phyloP scores from a whole-genome alignment of 2,797 vertebrate genomes.

The Tenualosa thibaudeaui region DNA sequence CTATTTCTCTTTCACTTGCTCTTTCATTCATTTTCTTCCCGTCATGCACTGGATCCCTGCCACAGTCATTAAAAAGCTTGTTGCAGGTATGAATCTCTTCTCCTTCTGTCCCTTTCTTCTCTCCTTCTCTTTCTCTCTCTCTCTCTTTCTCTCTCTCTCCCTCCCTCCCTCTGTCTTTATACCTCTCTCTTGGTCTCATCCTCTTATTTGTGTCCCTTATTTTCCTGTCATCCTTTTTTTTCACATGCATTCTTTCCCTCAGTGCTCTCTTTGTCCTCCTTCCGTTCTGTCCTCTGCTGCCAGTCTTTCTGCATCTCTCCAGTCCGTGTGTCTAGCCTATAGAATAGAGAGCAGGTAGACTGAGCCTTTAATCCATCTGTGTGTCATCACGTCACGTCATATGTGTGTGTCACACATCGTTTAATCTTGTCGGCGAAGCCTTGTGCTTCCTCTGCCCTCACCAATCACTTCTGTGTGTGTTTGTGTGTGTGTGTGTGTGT shows the following conservation, averaged over 20 bases:
- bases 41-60: constrained; percentile 66
- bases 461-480: neutral
- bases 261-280: neutral
- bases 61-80: constrained; percentile 84
- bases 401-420: neutral
- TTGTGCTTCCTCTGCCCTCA: neutral
- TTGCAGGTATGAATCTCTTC: constrained; percentile 75
- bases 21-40: constrained; percentile 29
- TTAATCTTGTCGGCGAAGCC: neutral
- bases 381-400: neutral
- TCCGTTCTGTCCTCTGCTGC: neutral
- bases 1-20: constrained; percentile 55
- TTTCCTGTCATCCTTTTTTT: neutral
- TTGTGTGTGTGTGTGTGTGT: neutral
- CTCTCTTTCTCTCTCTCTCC: neutral
- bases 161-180: neutral
- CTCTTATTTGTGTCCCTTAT: neutral
- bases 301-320: neutral
- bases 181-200: neutral
- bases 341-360: neutral
- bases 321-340: neutral
- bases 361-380: neutral
- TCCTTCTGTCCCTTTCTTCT: constrained; percentile 33
- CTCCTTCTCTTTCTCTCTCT: constrained; percentile 9
- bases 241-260: neutral